A percentile compares a stretch with the other conserved stretches of the same genome.
These are phyloP conservation scores for Oryzias javanicus DNA, from an alignment of 2,113 vertebrate genomes.

Conservation along the genomic window DNA sequence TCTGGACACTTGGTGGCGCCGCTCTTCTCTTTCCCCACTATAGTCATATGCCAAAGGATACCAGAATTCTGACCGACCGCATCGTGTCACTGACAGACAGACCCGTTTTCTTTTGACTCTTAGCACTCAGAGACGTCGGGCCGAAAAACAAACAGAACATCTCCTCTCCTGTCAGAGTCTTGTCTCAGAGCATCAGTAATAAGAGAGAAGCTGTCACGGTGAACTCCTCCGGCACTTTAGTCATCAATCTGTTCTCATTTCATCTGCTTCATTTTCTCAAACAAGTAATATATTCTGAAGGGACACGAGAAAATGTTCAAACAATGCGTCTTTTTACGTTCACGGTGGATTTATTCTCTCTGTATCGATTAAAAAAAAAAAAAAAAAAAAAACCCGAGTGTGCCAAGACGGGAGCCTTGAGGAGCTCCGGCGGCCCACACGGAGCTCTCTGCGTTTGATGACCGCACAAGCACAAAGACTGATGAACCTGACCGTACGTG, in stretches of 20 bases:
- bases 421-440: slow-evolving; percentile 14
- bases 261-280: slow-evolving; percentile 18
- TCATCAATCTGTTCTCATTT: slow-evolving; percentile 37
- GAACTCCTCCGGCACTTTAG: slow-evolving; percentile 59
- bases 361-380: slow-evolving; percentile 29
- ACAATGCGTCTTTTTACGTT: slow-evolving; percentile 46
- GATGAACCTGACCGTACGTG: slow-evolving; percentile 12
- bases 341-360: slow-evolving; percentile 43
- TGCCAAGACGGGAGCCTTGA: slow-evolving; percentile 30
- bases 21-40: slow-evolving; percentile 29
- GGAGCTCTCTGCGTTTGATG: neutral
- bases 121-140: slow-evolving; percentile 14
- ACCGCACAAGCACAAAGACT: neutral
- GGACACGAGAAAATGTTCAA: slow-evolving; percentile 46
- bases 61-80: slow-evolving; percentile 36
- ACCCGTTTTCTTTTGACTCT: slow-evolving; percentile 30
- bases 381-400: slow-evolving; percentile 2
- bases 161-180: slow-evolving; percentile 12
- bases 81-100: slow-evolving; percentile 11
- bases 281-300: slow-evolving; percentile 46
- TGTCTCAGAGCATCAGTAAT: too few relatives aligned
- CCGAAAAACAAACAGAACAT: slow-evolving; percentile 17
- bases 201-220: neutral
- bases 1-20: neutral
- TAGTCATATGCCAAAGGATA: slow-evolving; percentile 69